Base-by-base conservation (phyloP, 2,888 invertebrate genomes). In the Sesamia inferens region DNA sequence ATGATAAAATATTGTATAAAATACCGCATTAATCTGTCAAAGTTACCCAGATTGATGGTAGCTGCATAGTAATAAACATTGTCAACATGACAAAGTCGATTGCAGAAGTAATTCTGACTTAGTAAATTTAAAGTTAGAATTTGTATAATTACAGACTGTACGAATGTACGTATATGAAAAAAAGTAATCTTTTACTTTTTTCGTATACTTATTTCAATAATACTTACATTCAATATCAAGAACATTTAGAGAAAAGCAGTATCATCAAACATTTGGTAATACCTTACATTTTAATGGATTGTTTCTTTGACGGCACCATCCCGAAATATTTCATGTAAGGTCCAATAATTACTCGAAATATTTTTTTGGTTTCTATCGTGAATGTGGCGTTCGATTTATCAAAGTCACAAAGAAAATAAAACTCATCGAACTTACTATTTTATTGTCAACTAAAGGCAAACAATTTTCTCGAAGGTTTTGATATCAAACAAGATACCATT, bases 341-440 rank as follows among this genome's bases (percentile, higher is more conserved):
- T 3, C 5, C 3, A 44, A 16, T 5, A 31, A 16, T 70, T 54
- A 54, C 11, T 44, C 2, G 42, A 39, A 47, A 24, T 24, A 24
- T 61, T 24, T 76, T 31, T 55, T 58, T 16, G 10, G 19, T 24
- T 48, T 73, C 44, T 31, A 22, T 31, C 48, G 14, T 64, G 47
- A 55, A 39, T 39, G 11, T 24, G 14, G 48, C 61, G 10, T 55
- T 31, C 59, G 19, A 73, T 73, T 31, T n/a, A 22, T 61, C 59
- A 55, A 65, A 65, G 31, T 51, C 55, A 55, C 48, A 47, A 54
- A 64, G 22, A 13, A 42, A 58, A 68, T 51, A 64, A 65, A 79
- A 65, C 48, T 65, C 58, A 48, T 48, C 55, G 51, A 74, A 74
- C 55, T 64, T 64, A 16, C 14, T 31, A 63, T 64, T 61, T 65